Percentiles rank a stretch among this genome's conserved stretches.
phyloP scores from a whole-genome alignment of 2,113 vertebrate genomes.

The Solea solea region DNA sequence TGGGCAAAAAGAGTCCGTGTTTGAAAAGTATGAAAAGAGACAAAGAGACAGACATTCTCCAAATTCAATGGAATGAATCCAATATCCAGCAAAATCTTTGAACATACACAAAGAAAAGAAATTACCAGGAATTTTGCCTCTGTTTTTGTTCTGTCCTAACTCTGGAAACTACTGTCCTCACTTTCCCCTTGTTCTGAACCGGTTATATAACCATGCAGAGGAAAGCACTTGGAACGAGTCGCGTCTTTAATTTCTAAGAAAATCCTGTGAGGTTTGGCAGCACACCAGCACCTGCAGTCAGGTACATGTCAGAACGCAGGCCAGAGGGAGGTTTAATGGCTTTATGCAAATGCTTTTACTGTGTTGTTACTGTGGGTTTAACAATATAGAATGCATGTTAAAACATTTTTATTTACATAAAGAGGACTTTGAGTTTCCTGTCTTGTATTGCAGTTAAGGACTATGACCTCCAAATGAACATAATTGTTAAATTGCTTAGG shows the following conservation, averaged over 20 bases:
- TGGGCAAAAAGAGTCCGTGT: neutral
- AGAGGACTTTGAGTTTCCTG: no score
- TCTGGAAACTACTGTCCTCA: constrained; percentile 19
- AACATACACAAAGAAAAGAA: neutral
- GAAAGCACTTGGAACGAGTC: constrained; percentile 15
- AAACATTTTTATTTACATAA: no score
- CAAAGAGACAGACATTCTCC: neutral
- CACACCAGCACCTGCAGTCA: neutral
- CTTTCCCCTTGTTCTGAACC: constrained; percentile 4
- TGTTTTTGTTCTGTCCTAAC: constrained; percentile 27
- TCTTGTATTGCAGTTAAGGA: no score
- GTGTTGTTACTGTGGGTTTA: no score
- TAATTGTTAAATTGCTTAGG: no score
- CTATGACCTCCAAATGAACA: no score
- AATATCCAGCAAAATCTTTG: neutral
- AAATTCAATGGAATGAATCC: neutral
- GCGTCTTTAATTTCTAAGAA: constrained; percentile 20
- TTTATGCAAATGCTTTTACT: no score
- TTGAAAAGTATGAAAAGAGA: neutral
- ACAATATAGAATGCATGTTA: no score
- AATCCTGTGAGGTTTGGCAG: neutral
- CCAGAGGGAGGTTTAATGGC: neutral
- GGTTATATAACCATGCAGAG: constrained; percentile 39
- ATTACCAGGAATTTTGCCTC: constrained; percentile 22
- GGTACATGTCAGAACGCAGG: neutral